Conservation (phyloP, 2,113 vertebrate species). For the Odocoileus hemionus region DNA sequence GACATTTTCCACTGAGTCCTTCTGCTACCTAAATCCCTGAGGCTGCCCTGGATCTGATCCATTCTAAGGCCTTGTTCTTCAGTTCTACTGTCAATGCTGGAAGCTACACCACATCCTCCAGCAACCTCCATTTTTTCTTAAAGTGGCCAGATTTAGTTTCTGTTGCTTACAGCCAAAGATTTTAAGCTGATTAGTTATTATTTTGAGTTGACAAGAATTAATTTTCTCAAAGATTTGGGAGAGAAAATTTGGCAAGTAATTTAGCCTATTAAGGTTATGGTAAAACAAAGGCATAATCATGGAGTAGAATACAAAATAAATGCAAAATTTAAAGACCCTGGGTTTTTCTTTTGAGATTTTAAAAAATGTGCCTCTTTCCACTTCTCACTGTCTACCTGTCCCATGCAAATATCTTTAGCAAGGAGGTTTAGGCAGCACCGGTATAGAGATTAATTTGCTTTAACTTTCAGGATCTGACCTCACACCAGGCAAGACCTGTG, state of each 20-base stretch:
- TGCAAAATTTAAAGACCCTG: neutral
- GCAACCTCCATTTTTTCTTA: neutral
- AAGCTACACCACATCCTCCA: neutral
- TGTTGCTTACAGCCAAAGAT: neutral
- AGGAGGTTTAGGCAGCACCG: neutral
- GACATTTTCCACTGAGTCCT: neutral
- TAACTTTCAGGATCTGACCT: neutral
- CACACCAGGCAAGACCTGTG: neutral
- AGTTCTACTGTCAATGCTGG: neutral
- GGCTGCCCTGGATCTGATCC: neutral
- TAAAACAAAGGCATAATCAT: neutral
- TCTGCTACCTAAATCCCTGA: neutral
- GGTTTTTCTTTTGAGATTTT: slow-evolving; percentile 7
- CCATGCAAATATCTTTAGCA: neutral
- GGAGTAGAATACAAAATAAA: neutral
- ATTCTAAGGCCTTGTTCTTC: neutral
- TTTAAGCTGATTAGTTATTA: neutral
- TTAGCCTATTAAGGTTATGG: slow-evolving; percentile 7
- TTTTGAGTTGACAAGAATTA: neutral
- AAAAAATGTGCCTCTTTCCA: neutral
- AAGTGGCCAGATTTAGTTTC: neutral
- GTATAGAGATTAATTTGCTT: neutral
- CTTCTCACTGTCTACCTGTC: neutral
- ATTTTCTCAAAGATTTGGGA: neutral
- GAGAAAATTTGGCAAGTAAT: neutral